A percentile compares a stretch with the other conserved stretches of the same genome.
phyloP scores from a whole-genome alignment of 2,888 invertebrate species.

The Mythimna pallens region DNA sequence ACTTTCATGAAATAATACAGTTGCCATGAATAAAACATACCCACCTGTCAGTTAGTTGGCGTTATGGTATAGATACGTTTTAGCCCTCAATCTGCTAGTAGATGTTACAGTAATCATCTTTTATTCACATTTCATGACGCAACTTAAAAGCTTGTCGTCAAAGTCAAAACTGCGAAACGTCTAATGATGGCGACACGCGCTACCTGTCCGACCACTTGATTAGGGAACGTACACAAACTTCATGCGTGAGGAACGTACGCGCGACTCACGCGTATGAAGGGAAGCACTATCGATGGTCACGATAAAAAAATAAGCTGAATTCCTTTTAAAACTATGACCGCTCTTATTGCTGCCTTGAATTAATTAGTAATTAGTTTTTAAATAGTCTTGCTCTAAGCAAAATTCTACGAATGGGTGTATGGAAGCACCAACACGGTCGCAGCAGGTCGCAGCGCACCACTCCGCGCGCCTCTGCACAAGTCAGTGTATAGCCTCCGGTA shows the following conservation, averaged over 20 bases:
- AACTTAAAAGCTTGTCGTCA: constrained; percentile 70
- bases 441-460: background rate
- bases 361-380: constrained; percentile 1
- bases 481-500: constrained; percentile 61
- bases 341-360: constrained; percentile 8
- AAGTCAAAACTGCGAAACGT: constrained; percentile 66
- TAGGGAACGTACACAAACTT: constrained; percentile 58
- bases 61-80: constrained; percentile 21
- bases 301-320: background rate
- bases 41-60: constrained; percentile 1
- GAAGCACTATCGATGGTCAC: background rate
- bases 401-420: constrained; percentile 9
- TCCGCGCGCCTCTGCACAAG: constrained; percentile 25
- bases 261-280: constrained; percentile 18
- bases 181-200: constrained; percentile 54
- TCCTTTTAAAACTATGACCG: background rate
- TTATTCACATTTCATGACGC: constrained; percentile 67
- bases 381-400: constrained; percentile 9
- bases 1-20: constrained; percentile 60
- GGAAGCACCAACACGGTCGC: background rate
- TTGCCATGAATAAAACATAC: constrained; percentile 60
- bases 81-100: constrained; percentile 17
- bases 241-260: constrained; percentile 23
- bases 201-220: constrained; percentile 43
- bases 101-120: constrained; percentile 49